phyloP scores from a whole-genome alignment of 2,888 invertebrate genomes.

The Saturnia japonica region DNA sequence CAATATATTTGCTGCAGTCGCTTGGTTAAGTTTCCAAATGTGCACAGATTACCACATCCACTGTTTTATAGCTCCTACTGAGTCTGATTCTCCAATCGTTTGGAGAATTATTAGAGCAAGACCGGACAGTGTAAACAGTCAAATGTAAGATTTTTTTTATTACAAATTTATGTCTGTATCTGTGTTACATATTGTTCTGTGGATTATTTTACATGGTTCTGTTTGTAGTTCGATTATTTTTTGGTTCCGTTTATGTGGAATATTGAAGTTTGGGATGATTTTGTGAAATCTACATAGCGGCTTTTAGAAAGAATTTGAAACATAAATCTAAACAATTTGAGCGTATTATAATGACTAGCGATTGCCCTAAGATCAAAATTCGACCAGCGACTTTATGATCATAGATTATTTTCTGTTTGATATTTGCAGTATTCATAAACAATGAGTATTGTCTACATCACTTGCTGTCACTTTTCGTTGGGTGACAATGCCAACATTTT shows the following conservation, averaged over 20 bases:
- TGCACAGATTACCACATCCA: constrained; percentile 10
- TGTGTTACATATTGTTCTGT: constrained; percentile 26
- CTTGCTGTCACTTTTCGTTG: too few species aligned
- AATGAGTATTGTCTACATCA: too few species aligned
- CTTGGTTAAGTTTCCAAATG: neutral
- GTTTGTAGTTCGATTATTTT: neutral
- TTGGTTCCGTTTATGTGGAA: neutral
- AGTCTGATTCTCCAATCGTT: constrained; percentile 17
- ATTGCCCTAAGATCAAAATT: too few species aligned
- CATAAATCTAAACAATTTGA: neutral
- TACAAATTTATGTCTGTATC: constrained; percentile 32
- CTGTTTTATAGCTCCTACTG: neutral
- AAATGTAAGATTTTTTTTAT: constrained; percentile 38
- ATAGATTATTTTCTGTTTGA: too few species aligned
- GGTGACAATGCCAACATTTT: too few species aligned
- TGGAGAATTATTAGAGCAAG: constrained; percentile 22
- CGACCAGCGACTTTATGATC: too few species aligned
- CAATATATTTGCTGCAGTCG: neutral
- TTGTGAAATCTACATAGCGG: neutral
- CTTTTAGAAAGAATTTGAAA: neutral
- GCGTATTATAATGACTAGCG: too few species aligned
- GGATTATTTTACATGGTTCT: constrained; percentile 9
- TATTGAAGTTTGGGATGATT: neutral
- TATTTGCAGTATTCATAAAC: too few species aligned
- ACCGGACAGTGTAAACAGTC: constrained; percentile 46